Conservation (phyloP, 1,140 invertebrate species). For the Pollicipes pollicipes region DNA sequence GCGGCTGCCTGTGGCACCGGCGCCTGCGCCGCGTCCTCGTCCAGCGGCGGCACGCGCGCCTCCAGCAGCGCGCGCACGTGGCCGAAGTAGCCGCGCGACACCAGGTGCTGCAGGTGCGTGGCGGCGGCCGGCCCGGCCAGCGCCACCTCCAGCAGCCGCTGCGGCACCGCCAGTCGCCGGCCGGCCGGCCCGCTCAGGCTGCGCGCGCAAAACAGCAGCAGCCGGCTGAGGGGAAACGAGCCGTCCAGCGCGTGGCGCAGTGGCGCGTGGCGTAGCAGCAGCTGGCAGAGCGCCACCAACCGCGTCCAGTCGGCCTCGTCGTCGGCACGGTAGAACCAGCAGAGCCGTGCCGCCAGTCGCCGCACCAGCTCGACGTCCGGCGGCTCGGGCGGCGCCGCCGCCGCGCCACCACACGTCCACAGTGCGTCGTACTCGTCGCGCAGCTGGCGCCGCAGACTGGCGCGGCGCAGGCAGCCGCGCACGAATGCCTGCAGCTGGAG, state of each 20-base stretch:
- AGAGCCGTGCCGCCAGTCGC: conserved; percentile 19
- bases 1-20: conserved; percentile 53
- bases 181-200: conserved; percentile 24
- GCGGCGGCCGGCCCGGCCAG: conserved; percentile 36
- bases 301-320: conserved; percentile 45
- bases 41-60: conserved; percentile 45
- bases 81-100: conserved; percentile 42
- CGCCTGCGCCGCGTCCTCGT: conserved; percentile 45
- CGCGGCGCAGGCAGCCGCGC: conserved; percentile 52
- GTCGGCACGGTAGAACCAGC: conserved; percentile 55
- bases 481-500: conserved; percentile 58
- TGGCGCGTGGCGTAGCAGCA: conserved; percentile 14
- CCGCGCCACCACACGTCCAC: conserved; percentile 21
- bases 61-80: conserved; percentile 50
- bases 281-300: conserved; percentile 37
- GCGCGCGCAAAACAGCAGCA: conserved; percentile 2
- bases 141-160: conserved; percentile 45
- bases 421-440: conserved; percentile 36
- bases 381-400: conserved; percentile 30
- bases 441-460: conserved; percentile 41
- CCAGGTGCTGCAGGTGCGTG: conserved; percentile 26
- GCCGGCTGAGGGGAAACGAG: conserved; percentile 25
- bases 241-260: conserved; percentile 24
- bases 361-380: conserved; percentile 34
- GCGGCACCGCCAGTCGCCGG: conserved; percentile 47